Evolutionary conservation across 2,113 vertebrate genomes (phyloP), one percentile per base, ranked within the genome.

Genomic region (Hystrix cristata): DNA sequence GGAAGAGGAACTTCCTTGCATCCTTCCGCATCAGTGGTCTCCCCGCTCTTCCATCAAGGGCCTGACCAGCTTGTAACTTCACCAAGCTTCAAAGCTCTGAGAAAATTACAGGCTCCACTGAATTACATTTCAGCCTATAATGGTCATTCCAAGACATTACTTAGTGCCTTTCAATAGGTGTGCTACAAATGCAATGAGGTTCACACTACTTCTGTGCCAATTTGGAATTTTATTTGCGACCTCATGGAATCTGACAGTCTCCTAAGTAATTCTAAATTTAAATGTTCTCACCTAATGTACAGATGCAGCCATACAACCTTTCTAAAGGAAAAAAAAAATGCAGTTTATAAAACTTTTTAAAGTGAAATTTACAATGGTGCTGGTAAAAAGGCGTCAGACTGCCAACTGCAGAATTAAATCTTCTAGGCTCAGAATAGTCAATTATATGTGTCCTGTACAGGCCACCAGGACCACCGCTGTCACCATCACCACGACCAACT

Each of bases 221-320:
- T 84, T 80, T 94, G 67, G 89, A 96, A 87, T 93, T 97, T 98
- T 96, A 95, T 91, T 93, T 92, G 96, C 95, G 94, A 96, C 65
- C 65, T 94, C 92, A 87, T 86, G 65, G 81, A 94, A 96, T 65
- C 69, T 94, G 95, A 96, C 93, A 88, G 64, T 87, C 90, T 94
- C 60, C 72, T 95, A 74, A 95, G 71, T 92, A 90, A 95, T 74
- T 95, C 87, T 96, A 95, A 96, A 96, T 95, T 82, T 94, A 95
- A 93, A 87, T 94, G 23, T 88, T 97, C 90, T 97, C 90, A 95
- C 65, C 51, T 94, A 82, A 90, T 79, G 4, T 91, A 90, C 89
- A 90, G 83, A 96, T 81, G 89, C 34, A 97, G 53, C 64, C 72
- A 67, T 29, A 67, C 5, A 90, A 62, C n/a, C 65, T 94, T 96